Conservation (phyloP, 2,113 vertebrate genomes). For the Galbula dea region DNA sequence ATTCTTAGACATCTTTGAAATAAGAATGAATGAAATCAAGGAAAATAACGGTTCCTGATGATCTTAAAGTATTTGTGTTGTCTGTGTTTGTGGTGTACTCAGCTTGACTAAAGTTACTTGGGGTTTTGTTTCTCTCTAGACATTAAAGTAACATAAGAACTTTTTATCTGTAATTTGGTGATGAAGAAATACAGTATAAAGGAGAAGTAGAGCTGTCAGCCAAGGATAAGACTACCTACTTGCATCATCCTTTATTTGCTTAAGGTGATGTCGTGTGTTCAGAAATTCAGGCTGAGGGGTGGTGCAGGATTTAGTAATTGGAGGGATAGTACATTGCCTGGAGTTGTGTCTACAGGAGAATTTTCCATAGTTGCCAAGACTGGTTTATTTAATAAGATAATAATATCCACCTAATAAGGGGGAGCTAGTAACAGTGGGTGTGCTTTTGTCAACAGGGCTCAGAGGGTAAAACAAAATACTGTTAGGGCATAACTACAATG, state of each 20-base stretch:
- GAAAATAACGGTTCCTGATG: neutral
- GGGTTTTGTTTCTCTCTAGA: neutral
- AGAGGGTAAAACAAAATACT: neutral
- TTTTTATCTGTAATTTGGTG: neutral
- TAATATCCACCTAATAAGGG: no score
- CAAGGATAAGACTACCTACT: neutral
- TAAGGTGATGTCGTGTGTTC: neutral
- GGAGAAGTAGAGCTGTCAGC: neutral
- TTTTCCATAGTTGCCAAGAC: neutral
- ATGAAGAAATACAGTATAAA: neutral
- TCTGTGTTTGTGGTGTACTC: neutral
- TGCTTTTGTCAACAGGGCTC: neutral
- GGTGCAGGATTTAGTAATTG: neutral
- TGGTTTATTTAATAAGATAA: neutral
- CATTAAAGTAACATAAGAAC: neutral
- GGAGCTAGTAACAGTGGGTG: neutral
- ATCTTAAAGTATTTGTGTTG: neutral
- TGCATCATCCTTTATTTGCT: conserved; percentile 31
- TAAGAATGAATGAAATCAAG: neutral
- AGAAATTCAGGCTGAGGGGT: neutral
- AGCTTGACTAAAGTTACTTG: neutral
- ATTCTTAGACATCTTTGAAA: neutral
- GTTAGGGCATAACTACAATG: neutral
- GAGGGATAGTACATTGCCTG: neutral
- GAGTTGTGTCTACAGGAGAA: neutral